Percentiles rank a stretch among this genome's conserved stretches.
phyloP scores from a whole-genome alignment of 2,888 invertebrate species.

The Tenthredo livida region DNA sequence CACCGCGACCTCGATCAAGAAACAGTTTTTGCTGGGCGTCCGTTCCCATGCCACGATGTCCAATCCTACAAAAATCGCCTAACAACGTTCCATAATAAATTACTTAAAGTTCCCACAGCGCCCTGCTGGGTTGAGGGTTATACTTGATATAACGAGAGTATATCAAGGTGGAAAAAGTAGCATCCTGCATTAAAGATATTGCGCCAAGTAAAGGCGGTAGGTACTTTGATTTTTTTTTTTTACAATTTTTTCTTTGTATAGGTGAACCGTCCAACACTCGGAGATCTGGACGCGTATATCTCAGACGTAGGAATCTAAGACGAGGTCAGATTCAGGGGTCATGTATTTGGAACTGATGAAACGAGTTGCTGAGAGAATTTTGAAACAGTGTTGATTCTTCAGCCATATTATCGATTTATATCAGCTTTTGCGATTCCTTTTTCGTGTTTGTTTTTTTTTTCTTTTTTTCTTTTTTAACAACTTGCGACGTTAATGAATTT shows the following conservation, averaged over 20 bases:
- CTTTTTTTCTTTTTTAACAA: not conserved
- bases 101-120: slow-evolving; percentile 70
- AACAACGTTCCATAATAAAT: slow-evolving; percentile 70
- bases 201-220: slow-evolving; percentile 29
- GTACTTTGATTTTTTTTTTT: not conserved
- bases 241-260: not conserved
- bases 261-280: not conserved
- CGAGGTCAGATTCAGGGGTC: not conserved
- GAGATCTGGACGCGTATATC: not conserved
- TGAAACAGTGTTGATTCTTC: not conserved
- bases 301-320: not conserved
- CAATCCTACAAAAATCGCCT: slow-evolving; percentile 70
- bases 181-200: slow-evolving; percentile 31
- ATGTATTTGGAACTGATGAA: not conserved
- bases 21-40: slow-evolving; percentile 70
- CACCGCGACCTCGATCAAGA: slow-evolving; percentile 70
- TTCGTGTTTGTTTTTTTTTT: too few species aligned
- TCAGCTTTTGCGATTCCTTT: not conserved
- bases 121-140: slow-evolving; percentile 58
- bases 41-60: slow-evolving; percentile 70
- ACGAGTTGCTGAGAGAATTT: not conserved
- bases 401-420: not conserved
- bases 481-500: not conserved
- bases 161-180: slow-evolving; percentile 39
- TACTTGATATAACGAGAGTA: slow-evolving; percentile 31